Base-by-base conservation (phyloP, 2,888 invertebrate genomes). In the Eustalomyia histrio region DNA sequence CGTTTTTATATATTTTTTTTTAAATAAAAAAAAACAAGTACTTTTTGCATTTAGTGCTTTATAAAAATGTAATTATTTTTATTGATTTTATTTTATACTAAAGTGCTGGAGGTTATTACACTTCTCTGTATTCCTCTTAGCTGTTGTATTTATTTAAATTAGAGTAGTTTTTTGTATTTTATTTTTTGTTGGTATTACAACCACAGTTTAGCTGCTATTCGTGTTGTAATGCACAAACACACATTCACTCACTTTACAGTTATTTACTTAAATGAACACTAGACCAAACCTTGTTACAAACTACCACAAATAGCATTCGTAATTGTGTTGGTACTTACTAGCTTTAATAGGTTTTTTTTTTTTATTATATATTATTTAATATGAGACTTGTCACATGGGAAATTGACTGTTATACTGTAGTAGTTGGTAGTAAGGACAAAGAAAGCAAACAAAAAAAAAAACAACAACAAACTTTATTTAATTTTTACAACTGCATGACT, bases 111-210 rank as follows among this genome's bases (percentile, higher is more conserved):
- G 35, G 65, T 63, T 35, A 16, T 55, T 17, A 2, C 9, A 16
- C 21, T 33, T 21, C 21, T 61, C 7, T 33, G 35, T 39, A 63
- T 47, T 57, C 24, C 35, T 33, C 29, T 79, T 55, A 55, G n/a
- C 43, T 43, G 12, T 64, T 69, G 55, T 58, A 17, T 57, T 71
- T 61, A 71, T 71, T 61, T 61, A 78, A 78, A 81, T 74, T 69
- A 78, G 55, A 71, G 57, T 76, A 50, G 63, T 39, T 63, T 7
- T 16, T 18, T n/a, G n/a, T n/a, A n/a, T n/a, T n/a, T n/a, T n/a
- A n/a, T 39, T 39, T 50, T 17, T 24, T 58, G 63, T 50, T 24
- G 17, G 17, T 39, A 47, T 71, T 53, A 60, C 33, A 17, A 21
- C 55, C 67, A 57, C 75, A 68, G 53, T 76, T 80, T 53, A 72